Evolutionary conservation across 2,888 invertebrate genomes (phyloP), one percentile per base, ranked within the genome.

Genomic region (Anthrax anthrax): DNA sequence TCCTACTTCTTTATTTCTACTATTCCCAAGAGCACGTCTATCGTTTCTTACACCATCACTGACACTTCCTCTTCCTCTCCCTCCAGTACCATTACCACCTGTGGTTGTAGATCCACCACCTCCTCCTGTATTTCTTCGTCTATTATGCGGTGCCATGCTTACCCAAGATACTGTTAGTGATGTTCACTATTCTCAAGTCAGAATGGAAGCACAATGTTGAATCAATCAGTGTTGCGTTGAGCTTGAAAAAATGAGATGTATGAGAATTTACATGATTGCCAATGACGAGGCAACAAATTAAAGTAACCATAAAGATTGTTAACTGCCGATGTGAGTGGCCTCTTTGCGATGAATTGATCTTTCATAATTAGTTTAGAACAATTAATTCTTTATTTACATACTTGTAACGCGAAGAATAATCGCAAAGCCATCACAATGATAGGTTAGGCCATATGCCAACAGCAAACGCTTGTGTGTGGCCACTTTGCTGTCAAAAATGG

Each of bases 61-160:
- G 18, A 42, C 47, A 1, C 44, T 46, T 13, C 49, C 50, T n/a
- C 48, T 37, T n/a, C 44, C 46, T 37, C 46, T 41, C 5, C 46
- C 45, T 3, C 50, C 52, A 18, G 36, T 43, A 18, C 50, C 52
- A 18, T 51, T 51, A 8, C 49, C 50, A 9, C 55, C 50, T 3
- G 54, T 48, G n/a, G n/a, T n/a, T n/a, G n/a, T n/a, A n/a, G n/a
- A n/a, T 37, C 62, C 61, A 14, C 52, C 50, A 18, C 51, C 47
- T 13, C 50, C 49, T 3, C 51, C 40, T 17, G 52, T 40, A 5
- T 53, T 53, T 18, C 59, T 52, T 23, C 47, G 36, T 17, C 50
- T 48, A 42, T 14, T 51, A 52, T 47, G 52, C 52, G 43, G 50
- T 49, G 44, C 51, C 53, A 49, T 49, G 8, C 23, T 23, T 23